Percentiles rank a stretch among this genome's conserved stretches.
These are phyloP conservation scores for Lepidochitona cinerea DNA, from an alignment of 2,888 invertebrate genomes.

Conservation along the genomic window DNA sequence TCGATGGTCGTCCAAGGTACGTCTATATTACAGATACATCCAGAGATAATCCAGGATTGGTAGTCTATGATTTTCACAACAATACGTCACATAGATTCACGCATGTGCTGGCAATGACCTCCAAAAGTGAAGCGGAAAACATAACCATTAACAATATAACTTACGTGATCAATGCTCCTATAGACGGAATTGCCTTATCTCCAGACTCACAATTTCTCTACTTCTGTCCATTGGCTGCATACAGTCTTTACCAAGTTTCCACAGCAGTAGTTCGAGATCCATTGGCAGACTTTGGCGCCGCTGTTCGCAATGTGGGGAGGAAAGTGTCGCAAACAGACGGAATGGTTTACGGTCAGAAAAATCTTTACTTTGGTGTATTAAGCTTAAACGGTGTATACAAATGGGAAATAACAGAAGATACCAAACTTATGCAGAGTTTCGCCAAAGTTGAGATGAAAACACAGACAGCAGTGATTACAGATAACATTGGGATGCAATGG, in stretches of 20 bases:
- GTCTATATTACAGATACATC: slow-evolving; percentile 51
- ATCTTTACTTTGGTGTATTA: slow-evolving; percentile 29
- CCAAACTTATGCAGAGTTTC: slow-evolving; percentile 29
- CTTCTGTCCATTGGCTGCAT: slow-evolving; percentile 48
- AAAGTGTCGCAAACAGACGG: slow-evolving; percentile 31
- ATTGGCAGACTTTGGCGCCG: slow-evolving; percentile 19
- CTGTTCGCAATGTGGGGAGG: slow-evolving; percentile 47
- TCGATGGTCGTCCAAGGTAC: slow-evolving; percentile 42
- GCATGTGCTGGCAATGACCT: slow-evolving; percentile 41
- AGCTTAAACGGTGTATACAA: slow-evolving; percentile 43
- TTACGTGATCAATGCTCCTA: slow-evolving; percentile 29
- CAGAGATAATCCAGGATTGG: slow-evolving; percentile 34
- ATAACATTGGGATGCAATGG: slow-evolving; percentile 46
- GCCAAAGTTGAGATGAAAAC: slow-evolving; percentile 28
- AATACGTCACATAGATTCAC: slow-evolving; percentile 38
- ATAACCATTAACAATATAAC: slow-evolving; percentile 21
- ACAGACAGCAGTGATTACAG: slow-evolving; percentile 14
- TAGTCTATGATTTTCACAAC: slow-evolving; percentile 44
- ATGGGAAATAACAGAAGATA: slow-evolving; percentile 39
- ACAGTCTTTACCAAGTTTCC: slow-evolving; percentile 35
- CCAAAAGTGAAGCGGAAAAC: slow-evolving; percentile 26
- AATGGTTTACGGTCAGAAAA: slow-evolving; percentile 26
- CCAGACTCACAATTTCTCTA: slow-evolving; percentile 49
- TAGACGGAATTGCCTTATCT: slow-evolving; percentile 57
- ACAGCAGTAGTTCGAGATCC: slow-evolving; percentile 21